Evolutionary conservation across 2,113 vertebrate species (phyloP).

Genomic region (Chlorodrepanis virens): DNA sequence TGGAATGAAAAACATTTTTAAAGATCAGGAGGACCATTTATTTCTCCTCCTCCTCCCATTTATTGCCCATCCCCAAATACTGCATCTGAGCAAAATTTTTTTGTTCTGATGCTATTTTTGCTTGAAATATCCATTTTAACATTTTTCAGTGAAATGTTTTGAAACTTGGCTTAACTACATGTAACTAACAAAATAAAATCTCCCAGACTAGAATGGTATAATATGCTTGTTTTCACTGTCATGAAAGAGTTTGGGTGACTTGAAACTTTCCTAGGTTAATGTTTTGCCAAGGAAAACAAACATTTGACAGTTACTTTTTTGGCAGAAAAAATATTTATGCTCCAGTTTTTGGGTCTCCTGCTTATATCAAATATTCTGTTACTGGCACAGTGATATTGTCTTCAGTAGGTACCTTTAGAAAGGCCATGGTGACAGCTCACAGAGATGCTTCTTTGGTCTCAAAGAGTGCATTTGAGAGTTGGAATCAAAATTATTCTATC

Average conservation of each 20-base stretch:
- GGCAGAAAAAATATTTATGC: not conserved
- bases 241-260: not conserved
- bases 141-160: not conserved
- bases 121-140: not conserved
- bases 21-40: not conserved
- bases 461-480: not conserved
- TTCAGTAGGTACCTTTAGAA: not conserved
- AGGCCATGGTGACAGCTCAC: not conserved
- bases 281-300: not conserved
- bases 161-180: not conserved
- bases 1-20: not conserved
- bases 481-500: not conserved
- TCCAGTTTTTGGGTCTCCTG: not conserved
- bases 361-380: not conserved
- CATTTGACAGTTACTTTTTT: not conserved
- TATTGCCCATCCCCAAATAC: accelerated
- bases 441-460: not conserved
- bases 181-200: not conserved
- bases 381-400: not conserved
- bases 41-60: not conserved
- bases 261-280: not conserved
- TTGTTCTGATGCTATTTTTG: not conserved
- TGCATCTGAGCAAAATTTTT: not conserved
- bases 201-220: not conserved
- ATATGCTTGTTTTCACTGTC: not conserved